phyloP scores from a whole-genome alignment of 1,140 invertebrate species.

The Sycobia sp. region DNA sequence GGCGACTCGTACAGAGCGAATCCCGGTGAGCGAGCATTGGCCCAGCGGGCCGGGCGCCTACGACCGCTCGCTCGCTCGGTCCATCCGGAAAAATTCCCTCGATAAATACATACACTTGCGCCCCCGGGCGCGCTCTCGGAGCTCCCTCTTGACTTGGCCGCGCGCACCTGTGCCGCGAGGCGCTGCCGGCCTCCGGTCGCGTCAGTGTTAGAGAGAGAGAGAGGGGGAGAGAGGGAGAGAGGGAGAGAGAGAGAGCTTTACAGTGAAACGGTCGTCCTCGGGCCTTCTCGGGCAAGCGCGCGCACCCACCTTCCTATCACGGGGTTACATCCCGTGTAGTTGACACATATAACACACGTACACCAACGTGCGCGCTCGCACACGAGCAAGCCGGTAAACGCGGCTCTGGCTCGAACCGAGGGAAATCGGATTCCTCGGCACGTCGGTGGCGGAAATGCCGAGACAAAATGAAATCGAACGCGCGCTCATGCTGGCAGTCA shows the following conservation, averaged over 20 bases:
- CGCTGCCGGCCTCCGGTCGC: background rate
- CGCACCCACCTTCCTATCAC: conserved; percentile 8
- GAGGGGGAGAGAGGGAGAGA: too few relatives aligned
- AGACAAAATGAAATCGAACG: conserved; percentile 36
- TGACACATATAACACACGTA: too few relatives aligned
- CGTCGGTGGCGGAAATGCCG: conserved; percentile 29
- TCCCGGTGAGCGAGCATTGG: too few relatives aligned
- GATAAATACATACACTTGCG: conserved; percentile 17
- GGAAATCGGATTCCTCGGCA: conserved; percentile 30
- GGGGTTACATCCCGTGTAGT: too few relatives aligned
- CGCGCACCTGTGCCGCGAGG: background rate
- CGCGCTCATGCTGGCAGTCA: background rate
- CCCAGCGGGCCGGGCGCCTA: too few relatives aligned
- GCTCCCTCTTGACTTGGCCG: background rate
- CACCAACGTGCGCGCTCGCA: too few relatives aligned
- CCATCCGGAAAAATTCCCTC: conserved; percentile 24
- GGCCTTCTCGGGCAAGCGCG: conserved; percentile 13
- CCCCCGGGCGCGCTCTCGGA: conserved; percentile 21
- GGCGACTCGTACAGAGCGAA: too few relatives aligned
- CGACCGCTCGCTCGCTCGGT: too few relatives aligned
- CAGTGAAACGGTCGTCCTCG: conserved; percentile 31
- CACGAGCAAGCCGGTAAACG: background rate
- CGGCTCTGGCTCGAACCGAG: conserved; percentile 11
- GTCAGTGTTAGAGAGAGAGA: too few relatives aligned
- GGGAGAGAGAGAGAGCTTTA: conserved; percentile 17